A percentile compares a stretch with the other conserved stretches of the same genome.
Evolutionary conservation across 2,888 invertebrate genomes (phyloP).

Genomic region (Didymodactylos carnosus): DNA sequence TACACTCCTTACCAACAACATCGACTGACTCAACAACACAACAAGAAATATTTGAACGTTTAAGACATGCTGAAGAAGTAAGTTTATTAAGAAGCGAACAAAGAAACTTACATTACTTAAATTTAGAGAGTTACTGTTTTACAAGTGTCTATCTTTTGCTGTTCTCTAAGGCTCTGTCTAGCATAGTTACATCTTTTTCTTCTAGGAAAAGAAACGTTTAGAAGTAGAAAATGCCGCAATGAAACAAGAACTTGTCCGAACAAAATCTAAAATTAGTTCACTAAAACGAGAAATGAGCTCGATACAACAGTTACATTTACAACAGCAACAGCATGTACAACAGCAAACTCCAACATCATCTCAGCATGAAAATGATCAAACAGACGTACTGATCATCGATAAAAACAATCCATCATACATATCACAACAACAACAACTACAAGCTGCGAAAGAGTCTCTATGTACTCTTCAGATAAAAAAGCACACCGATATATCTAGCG

Average conservation of each 20-base stretch:
- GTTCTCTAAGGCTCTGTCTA: not conserved
- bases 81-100: not conserved
- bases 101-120: not conserved
- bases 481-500: not conserved
- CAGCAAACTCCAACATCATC: not conserved
- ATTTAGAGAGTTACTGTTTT: not conserved
- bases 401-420: not conserved
- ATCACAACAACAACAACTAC: not conserved
- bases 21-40: not conserved
- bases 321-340: not conserved
- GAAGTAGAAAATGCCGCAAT: constrained; percentile 1
- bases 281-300: not conserved
- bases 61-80: constrained; percentile 2
- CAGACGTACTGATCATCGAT: not conserved
- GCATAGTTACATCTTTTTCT: not conserved
- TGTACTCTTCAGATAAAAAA: too few species aligned
- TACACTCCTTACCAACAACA: not conserved
- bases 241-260: constrained; percentile 1
- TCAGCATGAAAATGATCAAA: not conserved
- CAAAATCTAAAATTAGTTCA: not conserved
- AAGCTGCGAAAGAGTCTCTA: too few species aligned
- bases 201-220: not conserved
- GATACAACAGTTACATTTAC: constrained; percentile 1
- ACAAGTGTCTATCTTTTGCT: not conserved
- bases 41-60: constrained; percentile 3